Conservation (phyloP, 2,797 vertebrate genomes). For the Neomorphus geoffroyi region DNA sequence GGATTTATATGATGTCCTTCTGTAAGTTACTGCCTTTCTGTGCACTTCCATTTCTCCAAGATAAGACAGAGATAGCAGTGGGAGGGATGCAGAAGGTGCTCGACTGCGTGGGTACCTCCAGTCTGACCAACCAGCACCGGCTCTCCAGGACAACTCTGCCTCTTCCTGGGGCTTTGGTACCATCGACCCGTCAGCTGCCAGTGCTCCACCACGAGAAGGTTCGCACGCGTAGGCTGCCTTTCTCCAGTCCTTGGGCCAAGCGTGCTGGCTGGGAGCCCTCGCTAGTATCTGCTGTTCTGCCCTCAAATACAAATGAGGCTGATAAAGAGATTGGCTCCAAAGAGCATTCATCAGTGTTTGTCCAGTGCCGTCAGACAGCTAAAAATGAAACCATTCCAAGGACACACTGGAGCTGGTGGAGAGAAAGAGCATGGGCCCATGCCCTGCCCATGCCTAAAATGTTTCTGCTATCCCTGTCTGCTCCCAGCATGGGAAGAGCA, state of each 20-base stretch:
- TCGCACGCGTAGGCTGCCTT: not conserved
- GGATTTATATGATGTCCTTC: not conserved
- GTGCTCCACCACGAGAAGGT: not conserved
- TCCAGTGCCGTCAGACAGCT: not conserved
- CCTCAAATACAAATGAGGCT: not conserved
- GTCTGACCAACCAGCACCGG: not conserved
- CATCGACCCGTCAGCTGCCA: not conserved
- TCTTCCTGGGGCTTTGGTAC: not conserved
- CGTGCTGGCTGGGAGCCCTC: not conserved
- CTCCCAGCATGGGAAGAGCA: not conserved
- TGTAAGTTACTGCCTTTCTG: not conserved
- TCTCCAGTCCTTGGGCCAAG: not conserved
- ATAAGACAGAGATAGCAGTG: rapidly evolving
- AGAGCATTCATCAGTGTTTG: not conserved
- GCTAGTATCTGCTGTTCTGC: not conserved
- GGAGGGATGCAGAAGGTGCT: not conserved
- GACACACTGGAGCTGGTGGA: not conserved
- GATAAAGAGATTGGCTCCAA: not conserved
- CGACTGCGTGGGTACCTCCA: rapidly evolving
- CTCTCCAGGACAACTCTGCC: not conserved
- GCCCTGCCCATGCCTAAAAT: not conserved
- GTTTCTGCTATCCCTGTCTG: not conserved
- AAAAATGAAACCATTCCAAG: not conserved
- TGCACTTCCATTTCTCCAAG: rapidly evolving
- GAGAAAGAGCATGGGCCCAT: not conserved